Conservation (phyloP, 2,113 vertebrate genomes). For the Solea solea region DNA sequence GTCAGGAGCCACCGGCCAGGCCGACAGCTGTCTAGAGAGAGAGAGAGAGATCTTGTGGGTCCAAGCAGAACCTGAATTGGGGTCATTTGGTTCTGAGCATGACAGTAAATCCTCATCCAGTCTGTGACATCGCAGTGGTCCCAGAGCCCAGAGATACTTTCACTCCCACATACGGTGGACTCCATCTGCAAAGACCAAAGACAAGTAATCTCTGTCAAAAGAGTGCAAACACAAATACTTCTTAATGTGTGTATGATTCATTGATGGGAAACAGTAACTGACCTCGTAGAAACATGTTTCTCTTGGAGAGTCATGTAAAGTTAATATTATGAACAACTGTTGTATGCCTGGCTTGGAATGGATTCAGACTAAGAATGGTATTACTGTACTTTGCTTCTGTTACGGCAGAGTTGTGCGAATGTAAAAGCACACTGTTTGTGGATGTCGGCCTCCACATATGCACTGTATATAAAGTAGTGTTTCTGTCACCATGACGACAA, state of each 20-base stretch:
- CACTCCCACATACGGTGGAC: constrained; percentile 15
- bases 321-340: constrained; percentile 60
- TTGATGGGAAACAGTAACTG: constrained; percentile 60
- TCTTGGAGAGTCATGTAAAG: constrained; percentile 51
- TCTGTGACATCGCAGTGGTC: constrained; percentile 31
- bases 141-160: constrained; percentile 14
- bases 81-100: constrained; percentile 43
- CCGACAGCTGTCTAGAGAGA: constrained; percentile 65
- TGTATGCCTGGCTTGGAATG: constrained; percentile 36
- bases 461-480: constrained; percentile 65
- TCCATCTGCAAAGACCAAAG: constrained; percentile 39
- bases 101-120: constrained; percentile 49
- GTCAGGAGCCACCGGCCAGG: constrained; percentile 61
- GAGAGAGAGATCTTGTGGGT: constrained; percentile 34
- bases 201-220: constrained; percentile 58
- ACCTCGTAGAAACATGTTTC: constrained; percentile 63
- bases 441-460: constrained; percentile 17
- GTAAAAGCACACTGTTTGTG: constrained; percentile 13
- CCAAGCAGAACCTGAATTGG: constrained; percentile 44
- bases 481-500: constrained; percentile 71
- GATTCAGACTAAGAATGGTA: constrained; percentile 40
- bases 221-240: constrained; percentile 57
- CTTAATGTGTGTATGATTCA: constrained; percentile 64
- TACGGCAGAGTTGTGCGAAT: background rate
- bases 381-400: constrained; percentile 25